phyloP scores from a whole-genome alignment of 2,888 invertebrate species.

The Rhabditophanes sp. region DNA sequence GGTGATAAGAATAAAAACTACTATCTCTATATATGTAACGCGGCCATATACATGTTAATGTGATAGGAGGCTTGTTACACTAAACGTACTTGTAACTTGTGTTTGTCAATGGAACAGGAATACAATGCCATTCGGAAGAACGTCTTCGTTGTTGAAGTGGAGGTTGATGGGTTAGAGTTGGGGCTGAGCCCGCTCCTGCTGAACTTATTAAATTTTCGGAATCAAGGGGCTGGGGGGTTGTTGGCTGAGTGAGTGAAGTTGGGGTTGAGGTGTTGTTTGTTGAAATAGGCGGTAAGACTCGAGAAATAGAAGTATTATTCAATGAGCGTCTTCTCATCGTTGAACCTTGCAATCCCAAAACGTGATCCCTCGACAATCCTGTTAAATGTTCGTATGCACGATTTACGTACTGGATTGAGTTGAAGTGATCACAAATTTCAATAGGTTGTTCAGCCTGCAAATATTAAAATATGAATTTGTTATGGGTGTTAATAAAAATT shows the following conservation, averaged over 20 bases:
- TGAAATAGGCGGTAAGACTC: background rate
- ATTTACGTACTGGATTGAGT: conserved; percentile 47
- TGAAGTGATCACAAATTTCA: conserved; percentile 39
- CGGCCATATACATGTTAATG: too few relatives aligned
- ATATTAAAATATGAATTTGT: background rate
- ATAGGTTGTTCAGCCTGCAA: conserved; percentile 39
- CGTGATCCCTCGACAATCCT: conserved; percentile 46
- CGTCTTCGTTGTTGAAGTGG: conserved; percentile 15
- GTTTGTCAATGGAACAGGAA: conserved; percentile 40
- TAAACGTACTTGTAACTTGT: too few relatives aligned
- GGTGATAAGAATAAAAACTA: background rate
- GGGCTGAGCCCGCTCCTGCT: conserved; percentile 3
- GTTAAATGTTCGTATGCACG: conserved; percentile 47
- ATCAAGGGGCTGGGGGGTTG: background rate
- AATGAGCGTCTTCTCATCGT: conserved; percentile 13
- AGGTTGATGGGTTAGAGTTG: conserved; percentile 2
- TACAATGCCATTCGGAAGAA: conserved; percentile 41
- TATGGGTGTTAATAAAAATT: conserved; percentile 1
- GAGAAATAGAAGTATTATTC: too few relatives aligned
- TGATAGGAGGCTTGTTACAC: too few relatives aligned
- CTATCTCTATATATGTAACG: conserved; percentile 1
- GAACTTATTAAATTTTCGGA: conserved; percentile 4
- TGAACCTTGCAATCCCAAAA: conserved; percentile 25
- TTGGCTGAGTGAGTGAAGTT: background rate
- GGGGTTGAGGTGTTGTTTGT: background rate